Conservation (phyloP, 2,888 invertebrate species). For the Drosophila melanosoma region DNA sequence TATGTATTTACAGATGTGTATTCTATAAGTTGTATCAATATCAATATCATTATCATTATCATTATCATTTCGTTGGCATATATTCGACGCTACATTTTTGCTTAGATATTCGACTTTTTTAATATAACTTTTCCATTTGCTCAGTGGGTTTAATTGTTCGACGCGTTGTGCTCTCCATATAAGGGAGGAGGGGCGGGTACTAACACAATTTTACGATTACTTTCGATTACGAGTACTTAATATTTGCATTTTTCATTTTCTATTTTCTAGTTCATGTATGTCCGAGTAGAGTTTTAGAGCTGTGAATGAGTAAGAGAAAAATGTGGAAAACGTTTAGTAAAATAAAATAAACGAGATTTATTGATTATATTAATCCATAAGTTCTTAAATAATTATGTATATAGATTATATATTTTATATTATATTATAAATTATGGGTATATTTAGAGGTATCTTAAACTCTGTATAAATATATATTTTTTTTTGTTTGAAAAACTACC, state of each 20-base stretch:
- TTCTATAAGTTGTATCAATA: slow-evolving; percentile 48
- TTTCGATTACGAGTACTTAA: slow-evolving; percentile 49
- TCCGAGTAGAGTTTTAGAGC: slow-evolving; percentile 65
- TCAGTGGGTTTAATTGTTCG: slow-evolving; percentile 80
- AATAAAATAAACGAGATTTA: background rate
- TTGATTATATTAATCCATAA: background rate
- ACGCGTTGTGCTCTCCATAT: slow-evolving; percentile 58
- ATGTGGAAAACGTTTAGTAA: background rate
- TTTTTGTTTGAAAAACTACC: background rate
- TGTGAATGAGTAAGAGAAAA: slow-evolving; percentile 18
- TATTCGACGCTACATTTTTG: slow-evolving; percentile 56
- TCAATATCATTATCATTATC: slow-evolving; percentile 10
- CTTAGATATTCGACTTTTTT: slow-evolving; percentile 62
- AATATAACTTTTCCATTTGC: slow-evolving; percentile 57
- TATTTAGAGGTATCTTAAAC: too few species aligned
- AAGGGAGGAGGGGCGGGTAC: slow-evolving; percentile 47
- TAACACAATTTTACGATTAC: slow-evolving; percentile 51
- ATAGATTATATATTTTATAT: too few species aligned
- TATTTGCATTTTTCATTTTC: slow-evolving; percentile 26
- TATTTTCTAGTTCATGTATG: slow-evolving; percentile 40
- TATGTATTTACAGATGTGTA: slow-evolving; percentile 67
- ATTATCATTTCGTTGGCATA: slow-evolving; percentile 56
- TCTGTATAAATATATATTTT: background rate
- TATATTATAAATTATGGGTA: too few species aligned
- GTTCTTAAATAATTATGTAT: too few species aligned